phyloP scores from a whole-genome alignment of 2,888 invertebrate genomes.

The Balanococcus diminutus region DNA sequence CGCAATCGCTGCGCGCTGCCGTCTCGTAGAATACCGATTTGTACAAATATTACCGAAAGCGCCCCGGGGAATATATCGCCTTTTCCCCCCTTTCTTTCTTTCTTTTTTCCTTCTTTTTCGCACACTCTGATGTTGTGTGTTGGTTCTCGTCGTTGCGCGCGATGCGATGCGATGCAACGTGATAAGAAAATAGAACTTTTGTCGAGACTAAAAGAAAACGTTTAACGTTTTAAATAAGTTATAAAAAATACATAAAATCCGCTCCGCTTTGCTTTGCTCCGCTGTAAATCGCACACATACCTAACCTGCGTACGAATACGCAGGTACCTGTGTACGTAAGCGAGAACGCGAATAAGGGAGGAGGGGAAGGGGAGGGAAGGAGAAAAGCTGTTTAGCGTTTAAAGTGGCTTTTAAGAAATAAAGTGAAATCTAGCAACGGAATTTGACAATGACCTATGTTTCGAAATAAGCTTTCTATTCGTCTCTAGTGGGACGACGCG shows the following conservation, averaged over 20 bases:
- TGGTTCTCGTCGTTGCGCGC: neutral
- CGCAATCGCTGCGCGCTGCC: no score
- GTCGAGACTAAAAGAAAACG: neutral
- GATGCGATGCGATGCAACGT: neutral
- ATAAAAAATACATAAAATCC: neutral
- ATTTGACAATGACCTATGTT: slow-evolving; percentile 14
- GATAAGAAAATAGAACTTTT: neutral
- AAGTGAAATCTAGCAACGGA: slow-evolving; percentile 1
- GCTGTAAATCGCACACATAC: neutral
- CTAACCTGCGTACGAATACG: neutral
- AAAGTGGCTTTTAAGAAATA: slow-evolving; percentile 19
- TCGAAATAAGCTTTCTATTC: neutral
- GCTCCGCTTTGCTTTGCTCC: no score
- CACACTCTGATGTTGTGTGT: neutral
- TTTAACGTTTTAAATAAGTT: neutral
- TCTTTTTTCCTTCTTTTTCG: neutral
- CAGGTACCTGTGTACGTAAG: neutral
- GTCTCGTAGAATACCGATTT: no score
- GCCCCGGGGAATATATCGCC: neutral
- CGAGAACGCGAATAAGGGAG: neutral
- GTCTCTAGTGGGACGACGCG: neutral
- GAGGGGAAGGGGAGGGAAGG: no score
- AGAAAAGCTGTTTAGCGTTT: slow-evolving; percentile 14
- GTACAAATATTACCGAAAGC: neutral
- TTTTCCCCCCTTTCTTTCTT: neutral